Evolutionary conservation across 2,888 invertebrate species (phyloP).

Genomic region (Perizoma affinitatum): DNA sequence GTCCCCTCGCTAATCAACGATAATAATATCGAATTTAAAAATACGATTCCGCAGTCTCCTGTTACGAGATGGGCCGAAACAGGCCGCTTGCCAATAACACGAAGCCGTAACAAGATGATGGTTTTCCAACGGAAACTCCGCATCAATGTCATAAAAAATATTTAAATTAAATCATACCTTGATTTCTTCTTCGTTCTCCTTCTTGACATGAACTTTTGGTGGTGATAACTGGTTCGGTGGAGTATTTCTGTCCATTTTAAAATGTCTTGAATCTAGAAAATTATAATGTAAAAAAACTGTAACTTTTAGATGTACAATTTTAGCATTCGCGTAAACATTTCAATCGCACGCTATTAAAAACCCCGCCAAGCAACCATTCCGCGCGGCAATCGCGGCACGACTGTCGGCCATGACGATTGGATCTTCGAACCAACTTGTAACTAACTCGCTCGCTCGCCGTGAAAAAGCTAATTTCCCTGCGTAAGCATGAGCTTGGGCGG

Average conservation of each 20-base stretch:
- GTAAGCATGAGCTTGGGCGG: constrained; percentile 63
- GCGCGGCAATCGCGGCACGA: constrained; percentile 62
- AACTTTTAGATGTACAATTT: constrained; percentile 47
- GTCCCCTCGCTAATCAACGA: constrained; percentile 56
- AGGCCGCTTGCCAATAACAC: constrained; percentile 76
- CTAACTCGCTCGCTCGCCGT: constrained; percentile 29
- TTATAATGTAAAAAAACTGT: constrained; percentile 3
- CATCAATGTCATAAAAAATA: constrained; percentile 59
- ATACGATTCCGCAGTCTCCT: constrained; percentile 74
- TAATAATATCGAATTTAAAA: constrained; percentile 79
- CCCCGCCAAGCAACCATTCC: constrained; percentile 37
- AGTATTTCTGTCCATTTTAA: constrained; percentile 80
- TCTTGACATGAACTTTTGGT: constrained; percentile 83
- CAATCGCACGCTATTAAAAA: constrained; percentile 33
- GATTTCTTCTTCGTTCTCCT: constrained; percentile 90
- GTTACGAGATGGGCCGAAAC: constrained; percentile 71
- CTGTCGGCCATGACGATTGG: constrained; percentile 57
- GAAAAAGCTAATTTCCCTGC: constrained; percentile 66
- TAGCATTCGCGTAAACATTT: constrained; percentile 75
- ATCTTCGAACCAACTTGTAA: constrained; percentile 23
- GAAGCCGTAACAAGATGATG: constrained; percentile 69
- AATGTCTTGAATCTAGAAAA: constrained; percentile 9
- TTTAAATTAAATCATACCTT: constrained; percentile 82
- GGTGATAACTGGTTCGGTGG: constrained; percentile 67
- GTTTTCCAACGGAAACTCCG: constrained; percentile 67